phyloP scores from a whole-genome alignment of 2,797 vertebrate genomes.

The Lithobates sylvaticus region DNA sequence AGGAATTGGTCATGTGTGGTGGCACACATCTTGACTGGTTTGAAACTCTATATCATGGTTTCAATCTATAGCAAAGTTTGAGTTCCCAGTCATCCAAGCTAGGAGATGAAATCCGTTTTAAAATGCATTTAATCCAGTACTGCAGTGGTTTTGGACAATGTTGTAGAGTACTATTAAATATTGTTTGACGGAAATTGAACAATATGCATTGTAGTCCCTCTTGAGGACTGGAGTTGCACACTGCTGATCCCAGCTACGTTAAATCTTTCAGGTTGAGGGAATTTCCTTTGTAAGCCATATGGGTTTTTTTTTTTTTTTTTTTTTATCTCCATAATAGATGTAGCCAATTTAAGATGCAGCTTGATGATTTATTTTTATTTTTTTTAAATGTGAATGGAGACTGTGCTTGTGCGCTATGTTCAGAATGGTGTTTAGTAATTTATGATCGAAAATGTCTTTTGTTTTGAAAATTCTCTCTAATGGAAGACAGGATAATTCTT shows the following conservation, averaged over 20 bases:
- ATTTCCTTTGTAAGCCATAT: conserved; percentile 43
- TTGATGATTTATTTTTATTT: conserved; percentile 8
- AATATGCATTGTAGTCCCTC: not conserved
- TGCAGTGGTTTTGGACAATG: too few relatives aligned
- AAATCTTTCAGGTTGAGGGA: not conserved
- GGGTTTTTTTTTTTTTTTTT: conserved; percentile 11
- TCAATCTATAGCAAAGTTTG: too few relatives aligned
- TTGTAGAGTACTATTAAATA: too few relatives aligned
- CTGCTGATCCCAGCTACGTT: not conserved
- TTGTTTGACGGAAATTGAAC: not conserved
- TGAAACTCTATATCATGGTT: too few relatives aligned
- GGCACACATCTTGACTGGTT: too few relatives aligned
- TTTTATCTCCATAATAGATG: not conserved
- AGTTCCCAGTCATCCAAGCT: too few relatives aligned
- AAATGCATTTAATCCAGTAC: too few relatives aligned
- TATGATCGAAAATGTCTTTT: conserved; percentile 23
- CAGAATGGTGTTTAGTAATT: conserved; percentile 26
- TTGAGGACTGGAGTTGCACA: not conserved
- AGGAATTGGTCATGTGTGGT: too few relatives aligned
- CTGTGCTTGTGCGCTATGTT: not conserved
- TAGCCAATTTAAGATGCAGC: not conserved
- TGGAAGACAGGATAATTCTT: conserved; percentile 1
- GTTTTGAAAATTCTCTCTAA: conserved; percentile 6
- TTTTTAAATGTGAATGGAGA: conserved; percentile 5
- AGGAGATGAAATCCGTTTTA: too few relatives aligned